Percentiles rank a stretch among this genome's conserved stretches.
Evolutionary conservation across 2,113 vertebrate genomes (phyloP).

Genomic region (Dasyornis broadbenti): DNA sequence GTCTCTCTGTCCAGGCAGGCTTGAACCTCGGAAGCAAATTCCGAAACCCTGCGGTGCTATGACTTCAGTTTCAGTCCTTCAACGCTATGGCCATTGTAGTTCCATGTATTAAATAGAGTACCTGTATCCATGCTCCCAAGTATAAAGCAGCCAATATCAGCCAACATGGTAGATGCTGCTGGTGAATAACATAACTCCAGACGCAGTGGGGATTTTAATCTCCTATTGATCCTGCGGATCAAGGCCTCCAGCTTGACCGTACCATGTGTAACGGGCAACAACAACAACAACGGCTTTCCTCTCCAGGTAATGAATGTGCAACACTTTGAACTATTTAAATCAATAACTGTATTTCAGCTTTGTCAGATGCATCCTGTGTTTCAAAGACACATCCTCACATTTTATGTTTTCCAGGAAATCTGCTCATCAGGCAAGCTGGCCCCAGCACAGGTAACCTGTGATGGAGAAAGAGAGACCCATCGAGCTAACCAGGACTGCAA

Average conservation of each 20-base stretch:
- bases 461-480: not conserved
- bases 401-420: not conserved
- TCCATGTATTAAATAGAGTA: not conserved
- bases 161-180: not conserved
- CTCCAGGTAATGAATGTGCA: not conserved
- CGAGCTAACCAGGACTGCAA: not conserved
- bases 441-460: not conserved
- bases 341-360: not conserved
- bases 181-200: not conserved
- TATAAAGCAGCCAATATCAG: not conserved
- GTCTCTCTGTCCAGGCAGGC: not conserved
- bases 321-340: not conserved
- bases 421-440: not conserved
- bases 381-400: not conserved
- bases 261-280: not conserved
- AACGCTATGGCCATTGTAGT: not conserved
- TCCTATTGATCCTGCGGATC: not conserved
- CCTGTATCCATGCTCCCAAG: not conserved
- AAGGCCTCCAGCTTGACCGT: not conserved
- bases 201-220: not conserved
- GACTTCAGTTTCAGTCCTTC: not conserved
- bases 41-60: rapidly evolving
- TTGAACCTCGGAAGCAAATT: not conserved
- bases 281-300: not conserved
- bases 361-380: not conserved